Evolutionary conservation across 2,113 vertebrate genomes (phyloP).

Genomic region (Bos taurus): DNA sequence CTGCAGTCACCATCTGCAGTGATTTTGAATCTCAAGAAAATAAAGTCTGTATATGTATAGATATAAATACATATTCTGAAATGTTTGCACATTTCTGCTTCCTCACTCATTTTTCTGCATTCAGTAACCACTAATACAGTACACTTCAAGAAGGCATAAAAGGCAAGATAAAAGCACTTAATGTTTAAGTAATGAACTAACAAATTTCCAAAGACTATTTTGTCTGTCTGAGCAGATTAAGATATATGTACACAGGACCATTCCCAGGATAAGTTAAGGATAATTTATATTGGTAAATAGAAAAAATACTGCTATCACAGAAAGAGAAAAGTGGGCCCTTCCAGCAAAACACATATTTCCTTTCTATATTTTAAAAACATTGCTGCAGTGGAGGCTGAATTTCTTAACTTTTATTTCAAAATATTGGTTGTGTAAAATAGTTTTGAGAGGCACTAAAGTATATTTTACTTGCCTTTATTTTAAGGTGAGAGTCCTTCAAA

Average conservation of each 20-base stretch:
- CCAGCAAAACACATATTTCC: background rate
- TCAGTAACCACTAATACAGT: background rate
- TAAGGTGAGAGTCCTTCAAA: background rate
- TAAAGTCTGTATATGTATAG: background rate
- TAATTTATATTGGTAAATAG: background rate
- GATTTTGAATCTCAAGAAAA: background rate
- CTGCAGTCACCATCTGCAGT: background rate
- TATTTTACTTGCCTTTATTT: background rate
- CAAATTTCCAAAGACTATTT: background rate
- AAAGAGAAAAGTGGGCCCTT: background rate
- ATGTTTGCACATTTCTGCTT: background rate
- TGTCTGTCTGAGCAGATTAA: slow-evolving; percentile 24
- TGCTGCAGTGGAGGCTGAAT: background rate
- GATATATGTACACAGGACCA: background rate
- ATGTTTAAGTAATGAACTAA: background rate
- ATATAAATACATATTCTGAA: background rate
- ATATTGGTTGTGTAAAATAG: background rate
- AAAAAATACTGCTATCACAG: background rate
- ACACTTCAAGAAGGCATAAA: background rate
- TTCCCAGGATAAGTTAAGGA: slow-evolving; percentile 10
- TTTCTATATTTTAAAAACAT: background rate
- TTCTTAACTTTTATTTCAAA: background rate
- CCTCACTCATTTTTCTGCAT: background rate
- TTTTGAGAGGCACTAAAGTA: background rate
- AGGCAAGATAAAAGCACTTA: background rate